Evolutionary conservation across 2,888 invertebrate genomes (phyloP).

Genomic region (Lysandra coridon): DNA sequence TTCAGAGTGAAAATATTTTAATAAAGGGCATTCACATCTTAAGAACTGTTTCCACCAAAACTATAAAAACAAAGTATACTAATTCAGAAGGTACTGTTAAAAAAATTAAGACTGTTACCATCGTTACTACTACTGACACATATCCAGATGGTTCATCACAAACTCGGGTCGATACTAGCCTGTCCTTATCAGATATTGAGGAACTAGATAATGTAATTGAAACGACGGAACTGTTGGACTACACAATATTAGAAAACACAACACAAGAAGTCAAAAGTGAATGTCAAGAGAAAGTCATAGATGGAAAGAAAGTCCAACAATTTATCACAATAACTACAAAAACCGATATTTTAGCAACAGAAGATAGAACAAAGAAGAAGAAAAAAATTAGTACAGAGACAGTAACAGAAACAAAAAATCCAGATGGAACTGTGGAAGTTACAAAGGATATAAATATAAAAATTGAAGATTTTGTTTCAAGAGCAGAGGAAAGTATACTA

Average conservation of each 20-base stretch:
- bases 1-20: constrained; percentile 62
- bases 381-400: constrained; percentile 66
- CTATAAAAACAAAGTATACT: constrained; percentile 61
- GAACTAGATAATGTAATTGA: constrained; percentile 46
- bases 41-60: constrained; percentile 60
- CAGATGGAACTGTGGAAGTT: constrained; percentile 66
- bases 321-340: constrained; percentile 63
- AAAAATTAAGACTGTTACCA: constrained; percentile 66
- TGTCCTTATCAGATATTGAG: constrained; percentile 62
- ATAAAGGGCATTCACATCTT: constrained; percentile 55
- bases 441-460: constrained; percentile 68
- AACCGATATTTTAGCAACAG: constrained; percentile 59
- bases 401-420: constrained; percentile 60
- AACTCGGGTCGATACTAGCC: constrained; percentile 66
- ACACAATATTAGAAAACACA: constrained; percentile 57
- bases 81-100: constrained; percentile 54
- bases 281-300: constrained; percentile 55
- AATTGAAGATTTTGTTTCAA: constrained; percentile 57
- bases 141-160: constrained; percentile 72
- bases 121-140: constrained; percentile 64
- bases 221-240: constrained; percentile 57
- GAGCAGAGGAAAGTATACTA: constrained; percentile 47
- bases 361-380: constrained; percentile 61
- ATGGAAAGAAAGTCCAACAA: constrained; percentile 63
- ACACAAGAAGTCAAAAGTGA: constrained; percentile 57